Percentiles rank a stretch among this genome's conserved stretches.
These are phyloP conservation scores for Hetaerina titia DNA, from an alignment of 2,888 invertebrate genomes.

Conservation along the genomic window DNA sequence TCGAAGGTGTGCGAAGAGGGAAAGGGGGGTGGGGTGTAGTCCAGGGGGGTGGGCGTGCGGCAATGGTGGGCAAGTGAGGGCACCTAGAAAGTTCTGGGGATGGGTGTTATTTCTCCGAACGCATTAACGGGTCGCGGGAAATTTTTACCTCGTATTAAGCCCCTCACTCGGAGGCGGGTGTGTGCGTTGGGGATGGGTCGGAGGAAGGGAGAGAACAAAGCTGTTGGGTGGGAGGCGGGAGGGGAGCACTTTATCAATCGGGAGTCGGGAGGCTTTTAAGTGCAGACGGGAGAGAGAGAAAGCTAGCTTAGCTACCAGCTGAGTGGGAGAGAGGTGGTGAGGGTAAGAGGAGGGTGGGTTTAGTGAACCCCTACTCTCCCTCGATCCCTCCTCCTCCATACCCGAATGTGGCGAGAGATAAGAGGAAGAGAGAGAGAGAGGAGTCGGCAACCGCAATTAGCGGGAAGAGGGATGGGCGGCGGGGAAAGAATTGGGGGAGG, in stretches of 20 bases:
- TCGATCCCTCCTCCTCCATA: background rate
- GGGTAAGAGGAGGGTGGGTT: background rate
- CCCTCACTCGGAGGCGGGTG: background rate
- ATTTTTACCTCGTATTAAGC: background rate
- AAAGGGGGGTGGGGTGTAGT: background rate
- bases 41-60: background rate
- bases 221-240: background rate
- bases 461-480: background rate
- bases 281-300: background rate
- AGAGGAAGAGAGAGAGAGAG: constrained; percentile 10
- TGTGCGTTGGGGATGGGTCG: background rate
- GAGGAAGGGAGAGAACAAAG: background rate
- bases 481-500: background rate
- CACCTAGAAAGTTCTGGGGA: background rate
- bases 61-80: background rate
- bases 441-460: constrained; percentile 17
- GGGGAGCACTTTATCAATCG: constrained; percentile 52
- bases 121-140: constrained; percentile 11
- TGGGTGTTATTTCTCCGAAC: background rate
- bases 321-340: background rate
- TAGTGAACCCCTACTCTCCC: background rate
- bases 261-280: constrained; percentile 45
- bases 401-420: background rate
- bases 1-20: background rate
- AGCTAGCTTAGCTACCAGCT: background rate